These are phyloP conservation scores for Cervus canadensis DNA, from an alignment of 2,113 vertebrate genomes.

Conservation along the genomic window DNA sequence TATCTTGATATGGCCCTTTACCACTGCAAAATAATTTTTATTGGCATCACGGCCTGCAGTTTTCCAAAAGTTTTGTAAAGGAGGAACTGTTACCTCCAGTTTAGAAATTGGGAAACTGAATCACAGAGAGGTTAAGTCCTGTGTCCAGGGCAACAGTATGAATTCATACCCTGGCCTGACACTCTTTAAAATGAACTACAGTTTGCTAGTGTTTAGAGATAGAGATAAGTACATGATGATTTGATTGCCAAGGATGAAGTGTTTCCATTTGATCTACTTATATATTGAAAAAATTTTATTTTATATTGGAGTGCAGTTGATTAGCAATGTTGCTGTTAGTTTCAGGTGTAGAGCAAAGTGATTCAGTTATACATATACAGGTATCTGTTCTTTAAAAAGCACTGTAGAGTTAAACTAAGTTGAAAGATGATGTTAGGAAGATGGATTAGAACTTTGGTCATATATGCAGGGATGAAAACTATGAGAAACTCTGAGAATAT, in stretches of 20 bases:
- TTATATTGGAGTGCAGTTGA: background rate
- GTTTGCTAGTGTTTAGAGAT: background rate
- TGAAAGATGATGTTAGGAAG: background rate
- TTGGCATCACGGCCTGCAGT: background rate
- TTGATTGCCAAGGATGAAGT: background rate
- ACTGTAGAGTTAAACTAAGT: conserved; percentile 8
- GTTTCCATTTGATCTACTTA: background rate
- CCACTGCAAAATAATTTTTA: conserved; percentile 5
- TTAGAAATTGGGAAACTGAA: background rate
- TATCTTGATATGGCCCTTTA: background rate
- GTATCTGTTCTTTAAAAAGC: background rate
- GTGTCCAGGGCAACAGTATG: background rate
- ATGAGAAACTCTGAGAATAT: background rate
- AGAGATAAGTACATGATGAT: background rate
- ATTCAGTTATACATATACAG: background rate
- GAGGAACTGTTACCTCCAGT: background rate
- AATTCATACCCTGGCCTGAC: background rate
- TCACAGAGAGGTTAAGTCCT: background rate
- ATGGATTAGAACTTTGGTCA: background rate
- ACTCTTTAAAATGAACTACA: background rate
- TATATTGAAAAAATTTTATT: background rate
- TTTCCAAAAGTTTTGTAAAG: background rate
- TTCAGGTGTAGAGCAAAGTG: background rate
- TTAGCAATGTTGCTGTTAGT: background rate
- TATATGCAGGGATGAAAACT: background rate